Evolutionary conservation across 2,113 vertebrate genomes (phyloP).

Genomic region (Triplophysa tibetana): DNA sequence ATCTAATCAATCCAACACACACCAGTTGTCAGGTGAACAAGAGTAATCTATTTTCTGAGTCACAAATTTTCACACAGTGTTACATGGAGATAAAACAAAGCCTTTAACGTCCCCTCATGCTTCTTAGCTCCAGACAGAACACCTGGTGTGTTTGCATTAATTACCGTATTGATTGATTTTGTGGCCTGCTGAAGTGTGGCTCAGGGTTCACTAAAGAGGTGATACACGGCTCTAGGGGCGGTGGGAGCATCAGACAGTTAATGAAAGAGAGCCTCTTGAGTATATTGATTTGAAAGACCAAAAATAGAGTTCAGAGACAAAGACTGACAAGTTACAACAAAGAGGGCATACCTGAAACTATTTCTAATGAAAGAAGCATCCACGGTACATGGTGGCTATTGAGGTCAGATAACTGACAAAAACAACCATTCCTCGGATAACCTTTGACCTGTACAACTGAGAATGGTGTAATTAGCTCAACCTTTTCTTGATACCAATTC

Average conservation of each 20-base stretch:
- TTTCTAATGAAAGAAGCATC: slow-evolving; percentile 31
- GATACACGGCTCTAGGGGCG: slow-evolving; percentile 10
- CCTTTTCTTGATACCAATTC: slow-evolving; percentile 27
- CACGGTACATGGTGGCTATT: not conserved
- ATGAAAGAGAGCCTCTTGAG: slow-evolving; percentile 30
- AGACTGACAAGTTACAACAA: slow-evolving; percentile 37
- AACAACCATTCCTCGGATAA: not conserved
- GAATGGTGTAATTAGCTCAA: slow-evolving; percentile 29
- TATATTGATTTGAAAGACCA: slow-evolving; percentile 36
- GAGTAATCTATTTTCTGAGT: slow-evolving; percentile 33
- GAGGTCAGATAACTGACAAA: not conserved
- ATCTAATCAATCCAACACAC: slow-evolving; percentile 23
- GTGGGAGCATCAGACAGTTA: slow-evolving; percentile 28
- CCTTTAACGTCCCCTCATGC: slow-evolving; percentile 34
- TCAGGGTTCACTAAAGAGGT: slow-evolving; percentile 19
- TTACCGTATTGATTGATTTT: slow-evolving; percentile 51
- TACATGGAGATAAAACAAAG: slow-evolving; percentile 44
- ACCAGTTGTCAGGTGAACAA: slow-evolving; percentile 11
- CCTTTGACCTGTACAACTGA: not conserved
- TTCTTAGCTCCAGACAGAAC: slow-evolving; percentile 48
- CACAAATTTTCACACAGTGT: slow-evolving; percentile 22
- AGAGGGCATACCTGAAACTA: slow-evolving; percentile 40
- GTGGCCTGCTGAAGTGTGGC: slow-evolving; percentile 28
- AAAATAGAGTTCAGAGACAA: slow-evolving; percentile 27
- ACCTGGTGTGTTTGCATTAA: slow-evolving; percentile 50